Conservation (phyloP, 2,888 invertebrate genomes). For the Dorcus hopei region DNA sequence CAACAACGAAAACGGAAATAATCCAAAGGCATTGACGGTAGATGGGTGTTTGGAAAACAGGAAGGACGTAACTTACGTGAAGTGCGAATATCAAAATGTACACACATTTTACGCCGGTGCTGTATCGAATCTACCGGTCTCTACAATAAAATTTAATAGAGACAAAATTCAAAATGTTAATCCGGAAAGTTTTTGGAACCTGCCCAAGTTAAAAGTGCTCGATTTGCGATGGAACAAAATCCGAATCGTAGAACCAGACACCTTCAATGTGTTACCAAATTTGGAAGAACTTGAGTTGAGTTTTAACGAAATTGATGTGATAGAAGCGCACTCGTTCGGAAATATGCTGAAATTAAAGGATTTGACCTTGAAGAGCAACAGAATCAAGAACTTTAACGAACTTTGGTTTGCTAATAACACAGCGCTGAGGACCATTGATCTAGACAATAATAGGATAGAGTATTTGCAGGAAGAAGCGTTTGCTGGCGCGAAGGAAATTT, state of each 20-base stretch:
- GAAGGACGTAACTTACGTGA: too few relatives aligned
- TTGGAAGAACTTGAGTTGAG: conserved; percentile 11
- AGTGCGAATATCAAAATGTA: too few relatives aligned
- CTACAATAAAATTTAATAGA: too few relatives aligned
- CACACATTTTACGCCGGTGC: too few relatives aligned
- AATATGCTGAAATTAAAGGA: too few relatives aligned
- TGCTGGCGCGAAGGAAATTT: background rate
- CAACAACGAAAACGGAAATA: too few relatives aligned
- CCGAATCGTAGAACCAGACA: conserved; percentile 8
- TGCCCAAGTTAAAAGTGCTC: conserved; percentile 12
- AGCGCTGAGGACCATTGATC: background rate
- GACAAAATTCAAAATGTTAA: too few relatives aligned
- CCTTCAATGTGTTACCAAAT: conserved; percentile 13
- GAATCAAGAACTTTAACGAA: conserved; percentile 7
- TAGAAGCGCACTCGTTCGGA: too few relatives aligned
- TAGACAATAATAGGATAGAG: conserved; percentile 1
- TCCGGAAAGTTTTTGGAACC: too few relatives aligned
- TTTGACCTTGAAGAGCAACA: background rate
- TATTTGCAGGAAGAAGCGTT: conserved; percentile 5
- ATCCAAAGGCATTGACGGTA: too few relatives aligned
- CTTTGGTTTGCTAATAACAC: conserved; percentile 8
- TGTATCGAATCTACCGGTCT: too few relatives aligned
- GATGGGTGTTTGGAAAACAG: too few relatives aligned
- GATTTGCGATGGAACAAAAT: conserved; percentile 12
- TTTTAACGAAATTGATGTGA: background rate